Evolutionary conservation across 2,797 vertebrate genomes (phyloP).

Genomic region (Hydrolagus colliei): DNA sequence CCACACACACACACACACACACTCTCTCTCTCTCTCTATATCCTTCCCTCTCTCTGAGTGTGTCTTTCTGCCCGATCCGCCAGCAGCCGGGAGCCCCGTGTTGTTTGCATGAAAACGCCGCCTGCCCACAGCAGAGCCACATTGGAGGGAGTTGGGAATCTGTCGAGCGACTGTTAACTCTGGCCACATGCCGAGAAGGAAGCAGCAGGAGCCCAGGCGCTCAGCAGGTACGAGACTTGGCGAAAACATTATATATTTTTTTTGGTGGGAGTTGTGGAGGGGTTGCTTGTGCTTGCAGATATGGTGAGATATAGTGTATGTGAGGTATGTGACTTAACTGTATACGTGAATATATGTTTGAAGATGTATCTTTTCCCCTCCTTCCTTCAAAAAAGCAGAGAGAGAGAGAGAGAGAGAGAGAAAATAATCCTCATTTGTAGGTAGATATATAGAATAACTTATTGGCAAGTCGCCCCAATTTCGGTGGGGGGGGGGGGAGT

Average conservation of each 20-base stretch:
- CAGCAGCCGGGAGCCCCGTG: constrained; percentile 44
- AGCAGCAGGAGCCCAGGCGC: constrained; percentile 95
- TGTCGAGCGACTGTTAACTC: constrained; percentile 44
- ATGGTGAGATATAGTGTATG: no score
- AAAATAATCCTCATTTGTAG: background rate
- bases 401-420: background rate
- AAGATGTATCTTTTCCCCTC: no score
- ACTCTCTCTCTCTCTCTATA: constrained; percentile 42
- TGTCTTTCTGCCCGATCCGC: constrained; percentile 37
- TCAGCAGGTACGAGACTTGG: constrained; percentile 78
- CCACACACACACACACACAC: constrained; percentile 39
- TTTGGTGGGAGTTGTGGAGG: background rate
- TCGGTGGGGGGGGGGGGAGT: background rate
- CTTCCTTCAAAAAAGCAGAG: background rate
- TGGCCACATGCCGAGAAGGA: constrained; percentile 85
- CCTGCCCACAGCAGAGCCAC: constrained; percentile 25
- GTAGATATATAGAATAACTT: background rate
- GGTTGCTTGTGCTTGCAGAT: no score
- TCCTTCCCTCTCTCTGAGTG: constrained; percentile 42
- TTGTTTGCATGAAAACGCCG: constrained; percentile 34
- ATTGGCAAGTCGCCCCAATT: background rate
- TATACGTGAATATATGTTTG: no score
- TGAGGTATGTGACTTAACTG: no score
- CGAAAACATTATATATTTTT: constrained; percentile 40
- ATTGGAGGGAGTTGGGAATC: constrained; percentile 31